phyloP scores from a whole-genome alignment of 2,113 vertebrate species.

The Ophiodon elongatus region DNA sequence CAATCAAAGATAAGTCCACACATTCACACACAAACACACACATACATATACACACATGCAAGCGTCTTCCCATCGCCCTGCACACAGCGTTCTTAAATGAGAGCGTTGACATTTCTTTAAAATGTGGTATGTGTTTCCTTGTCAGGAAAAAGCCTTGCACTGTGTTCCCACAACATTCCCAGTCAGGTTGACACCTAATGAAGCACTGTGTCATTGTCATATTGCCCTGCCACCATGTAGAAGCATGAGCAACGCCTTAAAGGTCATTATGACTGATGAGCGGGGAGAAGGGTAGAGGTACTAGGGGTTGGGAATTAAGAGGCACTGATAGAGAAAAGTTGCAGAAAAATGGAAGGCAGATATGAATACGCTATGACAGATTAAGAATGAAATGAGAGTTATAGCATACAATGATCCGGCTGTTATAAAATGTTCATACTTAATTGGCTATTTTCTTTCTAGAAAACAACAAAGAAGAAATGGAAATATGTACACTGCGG shows the following conservation, averaged over 20 bases:
- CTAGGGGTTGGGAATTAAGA: constrained; percentile 30
- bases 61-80: constrained; percentile 44
- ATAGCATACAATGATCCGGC: constrained; percentile 22
- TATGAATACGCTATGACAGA: constrained; percentile 31
- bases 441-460: constrained; percentile 31
- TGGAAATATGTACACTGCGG: constrained; percentile 46
- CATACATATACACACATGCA: constrained; percentile 20
- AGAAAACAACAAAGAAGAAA: constrained; percentile 44
- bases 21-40: constrained; percentile 37
- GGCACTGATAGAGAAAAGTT: constrained; percentile 55
- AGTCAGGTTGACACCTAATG: constrained; percentile 67
- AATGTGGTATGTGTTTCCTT: constrained; percentile 33
- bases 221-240: constrained; percentile 55
- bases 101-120: constrained; percentile 50
- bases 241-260: constrained; percentile 59
- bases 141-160: constrained; percentile 9
- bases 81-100: constrained; percentile 40
- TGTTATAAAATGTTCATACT: constrained; percentile 27
- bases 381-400: constrained; percentile 20
- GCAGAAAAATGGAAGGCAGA: constrained; percentile 42
- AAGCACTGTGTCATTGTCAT: constrained; percentile 70
- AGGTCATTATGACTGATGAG: constrained; percentile 69
- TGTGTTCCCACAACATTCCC: constrained; percentile 56
- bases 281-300: constrained; percentile 9
- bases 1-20: constrained; percentile 35